phyloP scores from a whole-genome alignment of 92 coral and sea anemone genomes.

The Heliopora coerulea region DNA sequence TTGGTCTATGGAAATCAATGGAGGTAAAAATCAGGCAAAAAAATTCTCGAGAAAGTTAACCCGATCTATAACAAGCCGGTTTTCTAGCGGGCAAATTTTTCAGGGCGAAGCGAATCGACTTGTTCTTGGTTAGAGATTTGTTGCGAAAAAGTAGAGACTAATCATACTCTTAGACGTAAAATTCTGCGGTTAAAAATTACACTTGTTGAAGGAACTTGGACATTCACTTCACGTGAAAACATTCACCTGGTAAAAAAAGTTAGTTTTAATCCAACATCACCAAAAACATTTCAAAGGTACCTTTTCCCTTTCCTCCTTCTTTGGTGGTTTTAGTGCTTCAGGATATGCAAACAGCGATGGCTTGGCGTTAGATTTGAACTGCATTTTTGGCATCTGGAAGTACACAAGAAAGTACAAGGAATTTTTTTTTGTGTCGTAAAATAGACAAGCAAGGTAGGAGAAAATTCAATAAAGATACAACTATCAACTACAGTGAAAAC shows the following conservation, averaged over 20 bases:
- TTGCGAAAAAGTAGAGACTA: too few relatives aligned
- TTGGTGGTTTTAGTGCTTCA: conserved; percentile 93
- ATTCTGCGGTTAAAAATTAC: too few relatives aligned
- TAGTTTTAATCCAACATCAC: too few relatives aligned
- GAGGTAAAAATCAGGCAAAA: background rate
- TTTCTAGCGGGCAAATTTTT: too few relatives aligned
- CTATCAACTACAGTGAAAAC: too few relatives aligned
- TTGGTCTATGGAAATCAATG: background rate
- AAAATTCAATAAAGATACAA: too few relatives aligned
- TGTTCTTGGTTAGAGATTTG: too few relatives aligned
- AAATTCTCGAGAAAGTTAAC: background rate
- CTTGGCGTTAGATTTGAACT: conserved; percentile 81
- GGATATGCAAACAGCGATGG: conserved; percentile 94
- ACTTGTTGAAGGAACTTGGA: too few relatives aligned
- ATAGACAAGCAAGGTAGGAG: background rate
- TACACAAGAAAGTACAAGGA: background rate
- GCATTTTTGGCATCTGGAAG: conserved; percentile 94
- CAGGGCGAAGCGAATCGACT: too few relatives aligned
- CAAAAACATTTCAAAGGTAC: conserved; percentile 48
- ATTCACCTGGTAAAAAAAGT: background rate
- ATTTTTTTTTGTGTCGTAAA: background rate
- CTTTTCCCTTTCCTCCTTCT: conserved; percentile 97
- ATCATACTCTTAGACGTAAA: too few relatives aligned
- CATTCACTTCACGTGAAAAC: too few relatives aligned
- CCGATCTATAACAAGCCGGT: background rate